phyloP scores from a whole-genome alignment of 2,888 invertebrate species.

The Ptilodon capucinus region DNA sequence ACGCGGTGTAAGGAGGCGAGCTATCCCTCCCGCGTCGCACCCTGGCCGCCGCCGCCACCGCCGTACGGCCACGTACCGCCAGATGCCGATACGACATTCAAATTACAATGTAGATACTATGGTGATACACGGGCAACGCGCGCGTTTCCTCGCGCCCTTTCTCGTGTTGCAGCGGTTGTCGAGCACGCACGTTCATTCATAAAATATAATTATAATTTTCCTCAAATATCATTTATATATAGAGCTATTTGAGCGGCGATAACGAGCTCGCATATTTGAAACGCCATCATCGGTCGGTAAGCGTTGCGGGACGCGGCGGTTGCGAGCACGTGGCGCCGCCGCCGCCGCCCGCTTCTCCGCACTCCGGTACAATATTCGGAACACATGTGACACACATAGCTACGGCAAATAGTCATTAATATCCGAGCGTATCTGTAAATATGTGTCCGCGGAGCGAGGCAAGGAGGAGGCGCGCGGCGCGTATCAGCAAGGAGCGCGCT shows the following conservation, averaged over 20 bases:
- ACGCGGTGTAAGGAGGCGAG: background rate
- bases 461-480: constrained; percentile 14
- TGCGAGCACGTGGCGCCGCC: constrained; percentile 17
- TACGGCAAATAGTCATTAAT: background rate
- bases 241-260: constrained; percentile 33
- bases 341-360: too few relatives aligned
- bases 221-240: constrained; percentile 22
- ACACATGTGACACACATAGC: constrained; percentile 15
- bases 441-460: constrained; percentile 7
- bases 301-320: background rate
- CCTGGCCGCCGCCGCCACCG: background rate
- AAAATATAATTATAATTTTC: constrained; percentile 30
- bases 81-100: constrained; percentile 20
- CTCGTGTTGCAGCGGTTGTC: background rate
- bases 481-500: constrained; percentile 3
- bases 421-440: constrained; percentile 1
- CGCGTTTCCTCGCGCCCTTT: background rate
- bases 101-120: constrained; percentile 23
- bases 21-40: constrained; percentile 6
- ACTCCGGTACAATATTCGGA: background rate
- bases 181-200: constrained; percentile 30
- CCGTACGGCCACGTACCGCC: background rate
- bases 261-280: constrained; percentile 28
- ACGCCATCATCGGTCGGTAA: constrained; percentile 8
- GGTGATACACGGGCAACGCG: background rate